Conservation (phyloP, 2,113 vertebrate genomes). For the Ornithorhynchus anatinus region DNA sequence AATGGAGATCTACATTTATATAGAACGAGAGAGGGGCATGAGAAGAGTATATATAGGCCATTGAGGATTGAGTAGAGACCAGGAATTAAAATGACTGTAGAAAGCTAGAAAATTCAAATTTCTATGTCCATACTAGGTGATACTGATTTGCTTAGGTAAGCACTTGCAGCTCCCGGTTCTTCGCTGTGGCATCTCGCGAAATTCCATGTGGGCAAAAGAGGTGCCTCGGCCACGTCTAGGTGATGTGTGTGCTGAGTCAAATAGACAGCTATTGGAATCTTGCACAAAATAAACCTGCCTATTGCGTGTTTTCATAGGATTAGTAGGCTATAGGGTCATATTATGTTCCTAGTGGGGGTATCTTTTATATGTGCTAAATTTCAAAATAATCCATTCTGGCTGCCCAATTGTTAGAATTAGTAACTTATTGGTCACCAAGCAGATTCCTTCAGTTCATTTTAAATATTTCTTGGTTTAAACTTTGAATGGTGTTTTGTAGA, state of each 20-base stretch:
- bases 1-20: too few species aligned
- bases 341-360: not conserved
- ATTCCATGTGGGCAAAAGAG: too few species aligned
- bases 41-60: not conserved
- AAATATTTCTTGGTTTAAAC: slow-evolving; percentile 7
- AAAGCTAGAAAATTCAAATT: not conserved
- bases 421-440: not conserved
- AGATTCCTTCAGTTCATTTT: not conserved
- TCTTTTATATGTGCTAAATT: slow-evolving; percentile 9
- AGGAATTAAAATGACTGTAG: slow-evolving; percentile 18
- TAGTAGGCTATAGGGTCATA: not conserved
- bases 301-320: not conserved
- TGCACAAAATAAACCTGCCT: not conserved
- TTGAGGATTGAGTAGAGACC: slow-evolving; percentile 3
- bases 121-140: not conserved
- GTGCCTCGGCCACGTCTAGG: too few species aligned
- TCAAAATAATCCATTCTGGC: not conserved
- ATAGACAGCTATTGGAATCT: too few species aligned
- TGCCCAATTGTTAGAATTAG: not conserved
- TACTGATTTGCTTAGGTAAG: too few species aligned
- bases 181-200: too few species aligned
- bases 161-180: too few species aligned
- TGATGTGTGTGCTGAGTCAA: too few species aligned
- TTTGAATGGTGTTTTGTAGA: slow-evolving; percentile 13
- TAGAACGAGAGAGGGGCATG: too few species aligned